A percentile compares a stretch with the other conserved stretches of the same genome.
Conservation (phyloP, 2,797 vertebrate species). For the Parauchenoglanis punctatus region DNA sequence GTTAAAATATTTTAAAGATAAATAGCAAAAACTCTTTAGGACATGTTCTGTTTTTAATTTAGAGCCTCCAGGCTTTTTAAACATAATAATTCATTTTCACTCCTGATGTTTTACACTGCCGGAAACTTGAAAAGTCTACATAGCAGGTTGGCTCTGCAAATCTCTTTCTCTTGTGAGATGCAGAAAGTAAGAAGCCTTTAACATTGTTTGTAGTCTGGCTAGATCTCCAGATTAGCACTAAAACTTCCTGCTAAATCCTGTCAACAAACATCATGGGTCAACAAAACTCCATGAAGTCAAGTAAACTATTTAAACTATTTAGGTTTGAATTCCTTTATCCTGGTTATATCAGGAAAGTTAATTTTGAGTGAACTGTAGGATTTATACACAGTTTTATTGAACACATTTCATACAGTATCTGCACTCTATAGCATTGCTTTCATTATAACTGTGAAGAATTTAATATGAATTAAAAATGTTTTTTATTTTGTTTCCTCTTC, state of each 20-base stretch:
- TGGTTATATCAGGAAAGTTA: background rate
- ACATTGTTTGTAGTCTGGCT: background rate
- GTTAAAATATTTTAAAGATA: background rate
- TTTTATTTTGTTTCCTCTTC: background rate
- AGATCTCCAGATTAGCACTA: constrained; percentile 32
- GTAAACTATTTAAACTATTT: constrained; percentile 19
- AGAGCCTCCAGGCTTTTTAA: background rate
- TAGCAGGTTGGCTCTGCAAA: background rate
- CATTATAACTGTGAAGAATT: background rate
- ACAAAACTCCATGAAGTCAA: background rate
- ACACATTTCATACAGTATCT: background rate
- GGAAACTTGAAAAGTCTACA: background rate
- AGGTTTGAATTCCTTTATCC: background rate
- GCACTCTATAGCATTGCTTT: background rate
- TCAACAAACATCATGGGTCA: constrained; percentile 14
- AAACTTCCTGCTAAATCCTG: constrained; percentile 34
- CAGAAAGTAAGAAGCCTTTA: constrained; percentile 13
- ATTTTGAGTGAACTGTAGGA: background rate
- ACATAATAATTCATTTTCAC: background rate
- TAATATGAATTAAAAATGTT: background rate
- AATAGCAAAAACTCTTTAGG: background rate
- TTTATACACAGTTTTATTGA: background rate
- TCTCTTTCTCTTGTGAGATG: constrained; percentile 17
- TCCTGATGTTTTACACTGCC: background rate
- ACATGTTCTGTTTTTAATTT: background rate